phyloP scores from a whole-genome alignment of 1,140 invertebrate genomes.

The Euglossa dilemma region DNA sequence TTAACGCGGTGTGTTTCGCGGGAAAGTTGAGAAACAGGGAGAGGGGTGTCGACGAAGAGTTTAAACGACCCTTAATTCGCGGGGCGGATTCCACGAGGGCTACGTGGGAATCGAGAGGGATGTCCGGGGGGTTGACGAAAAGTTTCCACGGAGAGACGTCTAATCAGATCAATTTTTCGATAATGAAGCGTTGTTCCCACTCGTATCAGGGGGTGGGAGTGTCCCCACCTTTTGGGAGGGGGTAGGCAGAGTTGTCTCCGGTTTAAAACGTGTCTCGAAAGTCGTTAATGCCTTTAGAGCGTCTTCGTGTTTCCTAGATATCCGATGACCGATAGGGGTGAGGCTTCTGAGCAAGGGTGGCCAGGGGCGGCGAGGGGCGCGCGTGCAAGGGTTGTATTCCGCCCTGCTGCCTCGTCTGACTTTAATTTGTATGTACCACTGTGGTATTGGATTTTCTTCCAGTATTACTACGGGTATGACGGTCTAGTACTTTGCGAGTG shows the following conservation, averaged over 20 bases:
- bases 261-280: conserved; percentile 71
- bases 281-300: conserved; percentile 69
- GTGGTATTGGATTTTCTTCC: too few relatives aligned
- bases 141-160: conserved; percentile 50
- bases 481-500: too few relatives aligned
- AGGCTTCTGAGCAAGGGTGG: neutral
- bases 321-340: conserved; percentile 22
- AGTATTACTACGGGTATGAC: too few relatives aligned
- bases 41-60: neutral
- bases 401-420: too few relatives aligned
- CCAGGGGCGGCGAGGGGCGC: neutral
- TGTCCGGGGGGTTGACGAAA: conserved; percentile 39
- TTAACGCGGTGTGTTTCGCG: conserved; percentile 37
- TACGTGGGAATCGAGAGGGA: conserved; percentile 60
- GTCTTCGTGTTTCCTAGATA: conserved; percentile 62
- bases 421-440: too few relatives aligned
- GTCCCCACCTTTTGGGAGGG: too few relatives aligned
- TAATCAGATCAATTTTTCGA: conserved; percentile 81
- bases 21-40: neutral
- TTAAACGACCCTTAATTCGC: conserved; percentile 36
- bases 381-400: too few relatives aligned
- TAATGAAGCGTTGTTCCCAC: conserved; percentile 74
- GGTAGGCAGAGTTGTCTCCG: conserved; percentile 34
- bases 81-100: conserved; percentile 6
- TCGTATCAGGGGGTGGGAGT: conserved; percentile 8